Base-by-base conservation (phyloP, 2,113 vertebrate genomes). In the Ploceus nigricollis region DNA sequence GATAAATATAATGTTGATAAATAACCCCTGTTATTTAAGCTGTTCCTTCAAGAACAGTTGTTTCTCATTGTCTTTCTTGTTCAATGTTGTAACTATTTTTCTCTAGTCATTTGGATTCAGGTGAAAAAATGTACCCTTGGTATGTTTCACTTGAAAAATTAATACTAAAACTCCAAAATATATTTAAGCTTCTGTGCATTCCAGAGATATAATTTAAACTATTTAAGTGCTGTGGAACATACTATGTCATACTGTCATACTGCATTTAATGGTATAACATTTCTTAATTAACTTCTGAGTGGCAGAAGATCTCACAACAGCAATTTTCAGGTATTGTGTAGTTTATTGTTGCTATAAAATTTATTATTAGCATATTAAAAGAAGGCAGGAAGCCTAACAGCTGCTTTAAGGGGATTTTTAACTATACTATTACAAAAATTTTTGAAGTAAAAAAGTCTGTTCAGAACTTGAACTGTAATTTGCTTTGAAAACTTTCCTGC, bases 221-320 rank as follows among this genome's bases (percentile, higher is more conserved):
- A 10, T 87, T 42, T 40, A 78, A 54, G 20, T 80, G 20, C 11
- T 82, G 44, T 7, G 30, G 87, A 82, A 47, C 48, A 24, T 79
- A 42, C 4, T 44, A 57, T 80, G 18, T 75, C 50, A 57, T 90
- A 56, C 50, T 79, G 16, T 72, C 50, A 56, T 90, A 56, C 50
- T 82, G 22, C 14, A 76, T 89, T 90, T 91, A 75, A 35, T 94
- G 8, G 15, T 69, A 65, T 87, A 92, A 70, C 37, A 42, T 72
- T 90, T 79, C 60, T 95, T 94, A 95, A 95, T 96, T 95, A 95
- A 93, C 13, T 92, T 91, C 33, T 13, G 39, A 81, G 47, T 89
- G 75, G 28, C 31, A 82, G 17, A 83, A 94, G 48, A 30, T 69
- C 58, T 77, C 73, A 68, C 70, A 84, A 89, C 31, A 90, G 23